Evolutionary conservation across 1,140 invertebrate genomes (phyloP), one percentile per base, ranked within the genome.

Genomic region (Drosophila obscura): DNA sequence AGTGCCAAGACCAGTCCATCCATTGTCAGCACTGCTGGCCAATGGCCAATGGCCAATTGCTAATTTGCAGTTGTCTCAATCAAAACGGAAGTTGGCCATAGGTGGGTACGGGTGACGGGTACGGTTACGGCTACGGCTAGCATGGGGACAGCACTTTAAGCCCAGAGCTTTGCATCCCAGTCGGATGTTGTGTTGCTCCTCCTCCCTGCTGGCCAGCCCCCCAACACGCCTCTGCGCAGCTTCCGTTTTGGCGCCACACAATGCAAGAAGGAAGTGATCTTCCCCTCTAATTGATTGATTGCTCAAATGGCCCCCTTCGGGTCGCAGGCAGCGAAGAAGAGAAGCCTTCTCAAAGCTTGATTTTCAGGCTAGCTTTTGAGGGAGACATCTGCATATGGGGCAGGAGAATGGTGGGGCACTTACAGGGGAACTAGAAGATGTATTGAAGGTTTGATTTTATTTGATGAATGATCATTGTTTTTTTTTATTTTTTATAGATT

Each of bases 261-360:
- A n/a, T 6, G 26, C 19, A 5, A 5, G 9, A 65, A 68, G 66
- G 66, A 68, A 57, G 62, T 31, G 22, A 57, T 68, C 50, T 24
- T 69, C 64, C 44, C 26, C 66, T n/a, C 51, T 71, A 71, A 69
- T 71, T 69, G 65, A 71, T 58, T 69, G 67, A 71, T 71, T 71
- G 66, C 66, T 5, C 28, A 39, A 67, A 67, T 49, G 41, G 50
- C 35, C 35, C 9, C 35, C 11, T 39, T 39, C 6, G 4, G 11
- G 4, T 9, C 8, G 31, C 3, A 31, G 9, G 11, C 11, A 28
- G 5, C 19, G 0, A 28, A 6, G 7, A 16, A 39, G 13, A 52
- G 4, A 4, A 35, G 15, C 11, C 15, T 13, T 9, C 6, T 9
- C 15, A 48, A 39, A 39, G 22, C 55, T 28, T 24, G 43, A 57